Evolutionary conservation across 2,113 vertebrate genomes (phyloP).

Genomic region (Agapornis roseicollis): DNA sequence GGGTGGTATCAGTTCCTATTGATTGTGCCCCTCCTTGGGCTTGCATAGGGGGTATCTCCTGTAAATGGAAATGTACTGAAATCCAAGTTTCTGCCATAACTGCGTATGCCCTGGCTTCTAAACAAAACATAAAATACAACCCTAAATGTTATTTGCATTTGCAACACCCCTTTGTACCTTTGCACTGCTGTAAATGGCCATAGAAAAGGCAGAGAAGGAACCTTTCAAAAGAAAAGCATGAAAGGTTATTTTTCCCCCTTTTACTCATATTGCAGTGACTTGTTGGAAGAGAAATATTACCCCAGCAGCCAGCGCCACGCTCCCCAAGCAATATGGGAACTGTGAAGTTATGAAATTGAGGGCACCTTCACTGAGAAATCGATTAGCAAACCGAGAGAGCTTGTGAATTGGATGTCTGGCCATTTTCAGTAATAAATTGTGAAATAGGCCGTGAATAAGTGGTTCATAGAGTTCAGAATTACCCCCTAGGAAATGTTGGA

Average conservation of each 20-base stretch:
- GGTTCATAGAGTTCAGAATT: constrained; percentile 82
- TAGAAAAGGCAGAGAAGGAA: constrained; percentile 29
- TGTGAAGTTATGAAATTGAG: constrained; percentile 81
- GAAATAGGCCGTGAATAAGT: constrained; percentile 84
- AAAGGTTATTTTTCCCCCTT: constrained; percentile 68
- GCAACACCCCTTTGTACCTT: neutral
- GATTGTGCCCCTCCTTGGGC: neutral
- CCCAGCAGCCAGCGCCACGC: constrained; percentile 65
- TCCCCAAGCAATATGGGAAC: constrained; percentile 76
- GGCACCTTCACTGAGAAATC: constrained; percentile 87
- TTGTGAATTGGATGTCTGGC: constrained; percentile 86
- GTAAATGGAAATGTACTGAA: neutral
- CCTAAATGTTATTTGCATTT: neutral
- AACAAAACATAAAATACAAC: neutral
- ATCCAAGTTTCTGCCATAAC: neutral
- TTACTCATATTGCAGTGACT: constrained; percentile 70
- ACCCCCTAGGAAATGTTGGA: constrained; percentile 78
- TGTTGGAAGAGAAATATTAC: constrained; percentile 81
- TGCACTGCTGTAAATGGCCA: neutral
- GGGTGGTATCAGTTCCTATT: neutral
- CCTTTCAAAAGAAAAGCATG: constrained; percentile 21
- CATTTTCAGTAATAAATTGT: constrained; percentile 85
- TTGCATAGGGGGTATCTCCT: neutral
- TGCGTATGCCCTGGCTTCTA: neutral
- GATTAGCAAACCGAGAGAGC: constrained; percentile 84